Evolutionary conservation across 1,140 invertebrate genomes (phyloP).

Genomic region (Heterodera schachtii): DNA sequence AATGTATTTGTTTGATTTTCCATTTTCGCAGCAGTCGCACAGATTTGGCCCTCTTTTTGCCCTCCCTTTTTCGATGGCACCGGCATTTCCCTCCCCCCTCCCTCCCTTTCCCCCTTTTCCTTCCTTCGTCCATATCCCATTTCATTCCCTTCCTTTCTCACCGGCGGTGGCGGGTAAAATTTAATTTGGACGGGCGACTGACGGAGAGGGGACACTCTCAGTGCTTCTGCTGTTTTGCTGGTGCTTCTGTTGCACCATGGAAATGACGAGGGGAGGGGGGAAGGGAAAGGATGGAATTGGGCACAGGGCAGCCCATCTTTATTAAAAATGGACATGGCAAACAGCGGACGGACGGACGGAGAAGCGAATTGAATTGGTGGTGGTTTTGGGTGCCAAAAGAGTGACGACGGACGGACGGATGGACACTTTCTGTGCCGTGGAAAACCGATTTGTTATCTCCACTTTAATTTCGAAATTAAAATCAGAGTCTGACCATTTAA

Average conservation of each 20-base stretch:
- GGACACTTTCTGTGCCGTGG: too few species aligned
- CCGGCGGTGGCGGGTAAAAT: neutral
- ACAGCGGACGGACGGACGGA: too few species aligned
- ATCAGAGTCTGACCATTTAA: too few species aligned
- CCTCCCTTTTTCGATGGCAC: neutral
- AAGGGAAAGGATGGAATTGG: too few species aligned
- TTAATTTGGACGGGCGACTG: neutral
- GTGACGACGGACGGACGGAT: too few species aligned
- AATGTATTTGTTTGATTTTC: too few species aligned
- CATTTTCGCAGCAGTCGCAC: neutral
- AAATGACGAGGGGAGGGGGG: neutral
- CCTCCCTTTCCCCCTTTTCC: neutral
- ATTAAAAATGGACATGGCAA: neutral
- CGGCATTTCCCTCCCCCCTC: neutral
- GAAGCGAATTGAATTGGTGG: too few species aligned
- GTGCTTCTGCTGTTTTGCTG: too few species aligned
- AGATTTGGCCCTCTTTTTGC: neutral
- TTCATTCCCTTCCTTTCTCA: neutral
- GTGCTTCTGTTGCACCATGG: neutral
- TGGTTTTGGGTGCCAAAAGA: too few species aligned
- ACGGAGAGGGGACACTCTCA: too few species aligned
- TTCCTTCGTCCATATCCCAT: neutral
- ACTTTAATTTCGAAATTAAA: too few species aligned
- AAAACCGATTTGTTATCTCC: too few species aligned
- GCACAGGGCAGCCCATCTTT: neutral